Conservation (phyloP, 1,140 invertebrate genomes). For the Mercenaria mercenaria region DNA sequence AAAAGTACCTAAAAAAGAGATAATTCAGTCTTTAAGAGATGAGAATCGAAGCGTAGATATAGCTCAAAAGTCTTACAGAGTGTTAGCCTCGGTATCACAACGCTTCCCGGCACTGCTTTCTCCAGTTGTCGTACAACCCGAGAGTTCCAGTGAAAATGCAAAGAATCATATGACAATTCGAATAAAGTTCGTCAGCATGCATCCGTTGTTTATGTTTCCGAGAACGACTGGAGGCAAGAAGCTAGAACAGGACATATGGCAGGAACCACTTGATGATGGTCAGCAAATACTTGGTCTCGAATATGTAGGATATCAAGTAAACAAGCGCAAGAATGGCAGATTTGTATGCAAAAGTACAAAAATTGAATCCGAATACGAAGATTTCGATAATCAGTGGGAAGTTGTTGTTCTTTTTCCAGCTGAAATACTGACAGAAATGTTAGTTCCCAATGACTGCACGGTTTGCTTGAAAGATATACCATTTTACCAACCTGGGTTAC, state of each 20-base stretch:
- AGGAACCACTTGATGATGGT: background rate
- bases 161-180: background rate
- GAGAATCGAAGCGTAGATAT: background rate
- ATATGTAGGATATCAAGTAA: background rate
- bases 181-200: background rate
- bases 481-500: background rate
- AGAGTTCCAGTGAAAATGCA: background rate
- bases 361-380: background rate
- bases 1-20: background rate
- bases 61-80: background rate
- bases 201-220: background rate
- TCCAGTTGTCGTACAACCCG: background rate
- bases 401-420: background rate
- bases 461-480: background rate
- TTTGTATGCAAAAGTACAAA: background rate
- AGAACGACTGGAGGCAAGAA: background rate
- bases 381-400: background rate
- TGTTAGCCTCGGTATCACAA: background rate
- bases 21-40: background rate
- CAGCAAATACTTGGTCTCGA: background rate
- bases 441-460: background rate
- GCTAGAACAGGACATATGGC: background rate
- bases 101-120: background rate
- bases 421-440: slow-evolving; percentile 16
- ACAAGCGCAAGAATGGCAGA: background rate